phyloP scores from a whole-genome alignment of 2,888 invertebrate species.

The Tiphia femorata region DNA sequence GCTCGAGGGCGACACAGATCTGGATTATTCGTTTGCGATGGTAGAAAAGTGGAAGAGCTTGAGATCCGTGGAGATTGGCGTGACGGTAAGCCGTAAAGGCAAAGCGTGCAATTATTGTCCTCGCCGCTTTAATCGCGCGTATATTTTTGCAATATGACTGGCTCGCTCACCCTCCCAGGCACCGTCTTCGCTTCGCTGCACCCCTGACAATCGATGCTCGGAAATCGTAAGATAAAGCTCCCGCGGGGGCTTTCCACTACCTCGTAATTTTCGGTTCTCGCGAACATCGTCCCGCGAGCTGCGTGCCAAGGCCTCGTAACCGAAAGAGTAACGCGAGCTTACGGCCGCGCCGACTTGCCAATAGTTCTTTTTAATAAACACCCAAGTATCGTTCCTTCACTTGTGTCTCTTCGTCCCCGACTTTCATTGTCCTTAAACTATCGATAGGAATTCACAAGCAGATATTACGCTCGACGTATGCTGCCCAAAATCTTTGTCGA shows the following conservation, averaged over 20 bases:
- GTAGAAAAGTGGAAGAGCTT: no score
- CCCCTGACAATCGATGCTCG: conserved; percentile 42
- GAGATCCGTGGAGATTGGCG: no score
- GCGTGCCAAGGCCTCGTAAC: conserved; percentile 47
- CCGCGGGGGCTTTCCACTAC: conserved; percentile 30
- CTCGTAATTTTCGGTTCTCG: conserved; percentile 47
- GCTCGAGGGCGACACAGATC: no score
- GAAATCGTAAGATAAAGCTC: conserved; percentile 44
- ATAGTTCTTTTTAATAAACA: conserved; percentile 26
- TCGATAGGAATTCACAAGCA: no score
- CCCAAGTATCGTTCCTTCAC: no score
- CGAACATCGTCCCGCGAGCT: conserved; percentile 40
- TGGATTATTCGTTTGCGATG: no score
- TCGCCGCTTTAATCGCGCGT: conserved; percentile 47
- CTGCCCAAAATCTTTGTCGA: no score
- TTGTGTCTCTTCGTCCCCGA: no score
- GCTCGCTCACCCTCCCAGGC: conserved; percentile 1
- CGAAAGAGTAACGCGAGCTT: conserved; percentile 20
- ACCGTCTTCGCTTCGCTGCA: background rate
- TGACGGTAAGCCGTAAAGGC: conserved; percentile 54
- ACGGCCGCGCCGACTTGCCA: conserved; percentile 17
- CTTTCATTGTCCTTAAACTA: no score
- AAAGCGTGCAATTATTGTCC: conserved; percentile 52
- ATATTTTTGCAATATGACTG: conserved; percentile 35
- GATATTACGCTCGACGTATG: no score